Evolutionary conservation across 2,797 vertebrate species (phyloP).

Genomic region (Otolemur crassicaudatus): DNA sequence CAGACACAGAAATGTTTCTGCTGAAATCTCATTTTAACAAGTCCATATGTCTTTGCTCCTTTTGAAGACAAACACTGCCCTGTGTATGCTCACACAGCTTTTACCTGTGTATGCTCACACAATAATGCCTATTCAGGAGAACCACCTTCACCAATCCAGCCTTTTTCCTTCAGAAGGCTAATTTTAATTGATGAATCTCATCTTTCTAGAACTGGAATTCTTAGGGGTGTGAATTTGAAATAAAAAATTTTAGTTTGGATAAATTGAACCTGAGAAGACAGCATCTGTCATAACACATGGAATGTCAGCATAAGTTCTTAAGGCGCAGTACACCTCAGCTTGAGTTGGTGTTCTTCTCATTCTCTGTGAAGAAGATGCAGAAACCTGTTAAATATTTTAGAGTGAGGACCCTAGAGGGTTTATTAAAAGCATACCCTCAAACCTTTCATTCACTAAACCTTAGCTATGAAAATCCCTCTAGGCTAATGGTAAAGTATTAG

Average conservation of each 20-base stretch:
- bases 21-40: not conserved
- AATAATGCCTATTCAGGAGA: not conserved
- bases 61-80: not conserved
- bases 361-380: not conserved
- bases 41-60: not conserved
- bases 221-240: not conserved
- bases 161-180: not conserved
- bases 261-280: not conserved
- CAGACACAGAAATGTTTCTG: not conserved
- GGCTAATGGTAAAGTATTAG: not conserved
- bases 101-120: not conserved
- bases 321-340: not conserved
- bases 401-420: conserved; percentile 20
- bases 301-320: not conserved
- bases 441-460: conserved; percentile 21
- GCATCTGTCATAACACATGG: not conserved
- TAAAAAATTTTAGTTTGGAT: conserved; percentile 2
- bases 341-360: not conserved
- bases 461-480: not conserved
- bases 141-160: not conserved
- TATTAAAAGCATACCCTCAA: conserved; percentile 41
- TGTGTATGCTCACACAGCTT: not conserved
- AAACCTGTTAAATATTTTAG: conserved; percentile 5
- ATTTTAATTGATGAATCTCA: conserved; percentile 1
- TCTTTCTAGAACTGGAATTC: not conserved